These are phyloP conservation scores for Trogon surrucura DNA, from an alignment of 2,113 vertebrate genomes.

Conservation along the genomic window DNA sequence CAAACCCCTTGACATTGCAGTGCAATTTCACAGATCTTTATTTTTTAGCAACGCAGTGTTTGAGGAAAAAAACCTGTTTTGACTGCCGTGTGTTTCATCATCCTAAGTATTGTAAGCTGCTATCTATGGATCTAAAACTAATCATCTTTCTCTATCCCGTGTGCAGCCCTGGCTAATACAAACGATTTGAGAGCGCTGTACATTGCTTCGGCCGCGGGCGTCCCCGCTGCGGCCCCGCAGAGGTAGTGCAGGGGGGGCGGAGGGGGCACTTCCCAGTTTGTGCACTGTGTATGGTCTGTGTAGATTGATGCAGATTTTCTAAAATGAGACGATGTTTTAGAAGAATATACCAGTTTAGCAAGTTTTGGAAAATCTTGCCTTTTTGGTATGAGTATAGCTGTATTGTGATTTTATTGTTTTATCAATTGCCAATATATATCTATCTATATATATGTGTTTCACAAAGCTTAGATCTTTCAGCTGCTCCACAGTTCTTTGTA, in stretches of 20 bases:
- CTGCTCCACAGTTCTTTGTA: conserved; percentile 81
- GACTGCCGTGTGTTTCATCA: conserved; percentile 81
- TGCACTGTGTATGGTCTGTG: conserved; percentile 81
- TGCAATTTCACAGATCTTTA: conserved; percentile 86
- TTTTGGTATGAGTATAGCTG: conserved; percentile 85
- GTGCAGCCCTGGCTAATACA: conserved; percentile 82
- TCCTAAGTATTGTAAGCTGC: conserved; percentile 83
- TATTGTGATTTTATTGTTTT: conserved; percentile 92
- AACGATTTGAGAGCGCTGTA: conserved; percentile 76
- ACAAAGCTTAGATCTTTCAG: conserved; percentile 83
- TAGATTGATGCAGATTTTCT: conserved; percentile 80
- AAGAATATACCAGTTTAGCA: conserved; percentile 79
- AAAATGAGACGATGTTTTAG: conserved; percentile 78
- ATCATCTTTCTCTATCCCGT: conserved; percentile 75
- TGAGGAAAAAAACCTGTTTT: conserved; percentile 77
- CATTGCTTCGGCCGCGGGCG: conserved; percentile 74
- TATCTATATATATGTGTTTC: conserved; percentile 83
- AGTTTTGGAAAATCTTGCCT: conserved; percentile 68
- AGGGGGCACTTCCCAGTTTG: conserved; percentile 70
- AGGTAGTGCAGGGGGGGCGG: conserved; percentile 56
- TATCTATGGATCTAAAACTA: conserved; percentile 81
- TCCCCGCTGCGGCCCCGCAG: conserved; percentile 73
- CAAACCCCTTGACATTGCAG: conserved; percentile 79
- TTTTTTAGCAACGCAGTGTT: conserved; percentile 83
- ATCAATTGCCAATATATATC: conserved; percentile 82